These are phyloP conservation scores for Mizuhopecten yessoensis DNA, from an alignment of 1,140 invertebrate species.

Conservation along the genomic window DNA sequence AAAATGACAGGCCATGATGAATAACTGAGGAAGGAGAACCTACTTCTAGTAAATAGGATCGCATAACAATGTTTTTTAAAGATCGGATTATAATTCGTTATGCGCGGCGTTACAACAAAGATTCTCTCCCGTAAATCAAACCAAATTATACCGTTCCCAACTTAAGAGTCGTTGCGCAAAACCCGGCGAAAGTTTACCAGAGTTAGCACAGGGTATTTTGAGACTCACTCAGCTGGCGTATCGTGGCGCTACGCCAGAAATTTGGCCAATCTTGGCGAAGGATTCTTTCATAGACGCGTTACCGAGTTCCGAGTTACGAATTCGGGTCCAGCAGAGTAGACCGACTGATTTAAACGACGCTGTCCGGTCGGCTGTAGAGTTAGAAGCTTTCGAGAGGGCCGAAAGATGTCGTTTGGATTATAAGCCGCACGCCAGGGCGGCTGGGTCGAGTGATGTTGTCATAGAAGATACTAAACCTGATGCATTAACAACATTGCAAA, in stretches of 20 bases:
- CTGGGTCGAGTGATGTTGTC: no score
- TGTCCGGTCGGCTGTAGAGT: slow-evolving; percentile 41
- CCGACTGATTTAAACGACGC: neutral
- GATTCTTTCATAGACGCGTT: slow-evolving; percentile 29
- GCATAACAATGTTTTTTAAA: no score
- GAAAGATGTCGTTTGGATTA: neutral
- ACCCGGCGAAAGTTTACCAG: neutral
- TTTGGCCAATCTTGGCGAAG: neutral
- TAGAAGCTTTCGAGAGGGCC: neutral
- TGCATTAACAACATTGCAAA: no score
- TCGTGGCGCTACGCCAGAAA: neutral
- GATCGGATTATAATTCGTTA: neutral
- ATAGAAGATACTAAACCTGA: no score
- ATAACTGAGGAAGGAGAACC: no score
- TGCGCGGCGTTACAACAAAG: neutral
- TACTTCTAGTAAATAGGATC: no score
- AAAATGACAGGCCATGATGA: no score
- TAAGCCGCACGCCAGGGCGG: no score
- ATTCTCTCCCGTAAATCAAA: neutral
- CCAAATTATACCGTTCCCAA: neutral
- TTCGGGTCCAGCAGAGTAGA: neutral
- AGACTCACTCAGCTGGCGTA: neutral
- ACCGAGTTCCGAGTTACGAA: neutral
- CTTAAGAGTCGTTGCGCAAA: neutral
- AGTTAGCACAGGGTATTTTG: slow-evolving; percentile 10